Conservation (phyloP, 2,113 vertebrate species). For the Lophotis ruficrista region DNA sequence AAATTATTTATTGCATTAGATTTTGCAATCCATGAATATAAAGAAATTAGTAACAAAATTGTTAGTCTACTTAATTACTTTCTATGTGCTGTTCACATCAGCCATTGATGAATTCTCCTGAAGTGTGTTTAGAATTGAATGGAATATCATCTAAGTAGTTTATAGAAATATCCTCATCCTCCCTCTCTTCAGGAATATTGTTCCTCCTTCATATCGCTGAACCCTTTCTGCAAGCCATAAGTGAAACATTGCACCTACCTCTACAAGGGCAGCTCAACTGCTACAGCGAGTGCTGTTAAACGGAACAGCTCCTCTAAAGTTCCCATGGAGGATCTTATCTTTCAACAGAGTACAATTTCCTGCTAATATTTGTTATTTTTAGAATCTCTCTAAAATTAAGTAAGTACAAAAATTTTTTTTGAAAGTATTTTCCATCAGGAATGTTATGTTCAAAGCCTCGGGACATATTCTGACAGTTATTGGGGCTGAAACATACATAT, state of each 20-base stretch:
- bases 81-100: not conserved
- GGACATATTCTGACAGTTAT: not conserved
- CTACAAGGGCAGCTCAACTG: not conserved
- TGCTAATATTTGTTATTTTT: not conserved
- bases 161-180: not conserved
- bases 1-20: not conserved
- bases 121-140: not conserved
- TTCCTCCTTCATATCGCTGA: not conserved
- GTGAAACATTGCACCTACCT: not conserved
- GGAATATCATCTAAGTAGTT: not conserved
- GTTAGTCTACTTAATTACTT: not conserved
- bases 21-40: not conserved
- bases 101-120: not conserved
- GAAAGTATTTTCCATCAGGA: not conserved
- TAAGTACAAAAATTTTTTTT: not conserved
- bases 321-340: not conserved
- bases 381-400: not conserved
- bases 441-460: not conserved
- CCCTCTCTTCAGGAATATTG: not conserved
- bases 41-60: not conserved
- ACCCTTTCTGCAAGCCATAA: not conserved
- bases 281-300: not conserved
- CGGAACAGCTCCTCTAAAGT: not conserved
- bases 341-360: not conserved
- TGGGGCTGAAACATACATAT: not conserved